Conservation (phyloP, 2,113 vertebrate species). For the Crotalus helleri region DNA sequence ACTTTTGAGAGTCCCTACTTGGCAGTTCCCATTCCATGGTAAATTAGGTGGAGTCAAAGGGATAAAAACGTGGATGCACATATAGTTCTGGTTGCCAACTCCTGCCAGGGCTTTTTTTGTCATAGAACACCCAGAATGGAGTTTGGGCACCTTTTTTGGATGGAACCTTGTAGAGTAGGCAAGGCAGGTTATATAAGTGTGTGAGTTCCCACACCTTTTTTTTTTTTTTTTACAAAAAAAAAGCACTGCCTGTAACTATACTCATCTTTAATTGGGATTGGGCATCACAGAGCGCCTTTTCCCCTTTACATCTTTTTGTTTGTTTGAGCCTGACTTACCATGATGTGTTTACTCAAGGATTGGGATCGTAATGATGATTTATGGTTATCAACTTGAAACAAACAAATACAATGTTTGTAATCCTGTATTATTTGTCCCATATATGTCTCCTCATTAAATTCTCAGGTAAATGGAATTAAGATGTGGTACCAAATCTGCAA, state of each 20-base stretch:
- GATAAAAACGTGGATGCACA: background rate
- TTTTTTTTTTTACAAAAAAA: too few relatives aligned
- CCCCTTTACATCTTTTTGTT: background rate
- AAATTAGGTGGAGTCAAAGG: background rate
- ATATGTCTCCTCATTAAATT: background rate
- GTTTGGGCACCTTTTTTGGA: too few relatives aligned
- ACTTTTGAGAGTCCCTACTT: background rate
- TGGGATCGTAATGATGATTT: background rate
- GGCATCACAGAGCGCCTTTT: background rate
- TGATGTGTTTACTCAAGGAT: background rate
- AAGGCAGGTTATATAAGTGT: too few relatives aligned
- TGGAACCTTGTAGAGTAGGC: too few relatives aligned
- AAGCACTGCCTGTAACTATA: background rate
- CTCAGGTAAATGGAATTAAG: background rate
- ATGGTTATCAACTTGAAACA: background rate
- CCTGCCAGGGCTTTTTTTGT: background rate
- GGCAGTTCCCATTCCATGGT: background rate
- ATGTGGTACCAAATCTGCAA: background rate
- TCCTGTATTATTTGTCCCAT: background rate
- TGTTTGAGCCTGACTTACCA: background rate
- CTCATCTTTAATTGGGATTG: background rate
- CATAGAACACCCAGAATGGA: too few relatives aligned
- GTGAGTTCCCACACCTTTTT: too few relatives aligned
- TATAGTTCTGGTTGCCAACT: background rate
- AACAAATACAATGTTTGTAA: background rate